Evolutionary conservation across 2,113 vertebrate genomes (phyloP), one percentile per base, ranked within the genome.

Genomic region (Chlorodrepanis virens): DNA sequence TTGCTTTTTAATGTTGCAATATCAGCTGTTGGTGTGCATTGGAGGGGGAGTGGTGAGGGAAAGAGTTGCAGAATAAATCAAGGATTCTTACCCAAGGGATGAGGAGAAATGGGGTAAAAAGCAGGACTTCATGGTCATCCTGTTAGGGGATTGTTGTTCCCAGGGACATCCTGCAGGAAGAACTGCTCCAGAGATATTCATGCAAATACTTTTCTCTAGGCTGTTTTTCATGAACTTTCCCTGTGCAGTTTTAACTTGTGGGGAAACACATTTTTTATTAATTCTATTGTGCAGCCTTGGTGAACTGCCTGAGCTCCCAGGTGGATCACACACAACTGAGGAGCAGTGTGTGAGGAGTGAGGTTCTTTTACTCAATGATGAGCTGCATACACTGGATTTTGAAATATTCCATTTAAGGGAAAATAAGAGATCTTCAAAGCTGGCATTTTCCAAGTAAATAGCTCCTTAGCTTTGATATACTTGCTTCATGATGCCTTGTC

Each of bases 401-500:
- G 82, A 95, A 89, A 92, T 69, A 69, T 54, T 95, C 72, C 53
- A 49, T 96, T 96, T 89, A 78, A 78, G 45, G 70, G 71, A 11
- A 20, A 29, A 52, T 25, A 78, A 72, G 42, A 59, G n/a, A 92
- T 71, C 75, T 93, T 95, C 90, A 96, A 94, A 96, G 89, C 72
- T 53, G 44, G 40, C 65, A 42, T 96, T 95, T 93, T 93, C 88
- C 76, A 83, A 89, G 79, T 95, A 97, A 97, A 95, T 97, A 96
- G 96, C 93, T 94, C 89, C 78, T 86, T 56, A 94, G 67, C 89
- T 97, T 96, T 97, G 95, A 93, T 96, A 83, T 67, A n/a, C 53
- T 70, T 65, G 54, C 82, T 93, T 94, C 76, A 17, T 83, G 93
- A 87, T 94, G 90, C 64, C 78, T 93, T 82, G 91, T 94, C 94